These are phyloP conservation scores for Portevinia maculata DNA, from an alignment of 2,888 invertebrate genomes.

Conservation along the genomic window DNA sequence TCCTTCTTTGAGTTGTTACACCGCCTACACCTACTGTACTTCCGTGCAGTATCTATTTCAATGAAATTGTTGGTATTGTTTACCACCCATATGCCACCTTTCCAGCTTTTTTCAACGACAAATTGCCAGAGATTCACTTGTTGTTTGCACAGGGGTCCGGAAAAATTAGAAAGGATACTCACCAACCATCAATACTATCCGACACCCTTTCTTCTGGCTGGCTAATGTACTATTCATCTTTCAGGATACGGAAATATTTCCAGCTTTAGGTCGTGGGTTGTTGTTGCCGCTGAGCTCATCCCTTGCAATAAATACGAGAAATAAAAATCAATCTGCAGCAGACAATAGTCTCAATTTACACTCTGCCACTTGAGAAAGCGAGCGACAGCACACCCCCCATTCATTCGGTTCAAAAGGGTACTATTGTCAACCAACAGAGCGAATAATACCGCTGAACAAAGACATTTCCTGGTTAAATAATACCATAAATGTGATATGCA, in stretches of 20 bases:
- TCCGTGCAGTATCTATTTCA: constrained; percentile 65
- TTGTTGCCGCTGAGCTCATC: constrained; percentile 32
- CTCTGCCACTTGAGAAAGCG: constrained; percentile 68
- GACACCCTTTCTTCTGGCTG: constrained; percentile 61
- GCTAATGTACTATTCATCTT: constrained; percentile 72
- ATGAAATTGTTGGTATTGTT: constrained; percentile 68
- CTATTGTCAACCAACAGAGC: constrained; percentile 53
- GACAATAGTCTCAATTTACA: constrained; percentile 73
- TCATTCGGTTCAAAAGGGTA: neutral
- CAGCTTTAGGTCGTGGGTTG: constrained; percentile 39
- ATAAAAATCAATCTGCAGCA: constrained; percentile 68
- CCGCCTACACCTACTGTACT: constrained; percentile 43
- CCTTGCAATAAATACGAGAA: constrained; percentile 46
- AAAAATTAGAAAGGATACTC: constrained; percentile 65
- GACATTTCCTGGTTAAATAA: constrained; percentile 62
- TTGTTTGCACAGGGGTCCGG: constrained; percentile 67
- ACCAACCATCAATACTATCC: constrained; percentile 44
- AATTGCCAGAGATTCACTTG: constrained; percentile 68
- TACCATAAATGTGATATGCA: constrained; percentile 26
- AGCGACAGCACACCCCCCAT: constrained; percentile 38
- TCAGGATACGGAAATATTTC: constrained; percentile 65
- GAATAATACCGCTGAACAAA: constrained; percentile 43
- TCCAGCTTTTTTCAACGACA: constrained; percentile 53
- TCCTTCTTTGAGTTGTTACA: constrained; percentile 36
- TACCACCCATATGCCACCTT: constrained; percentile 73